Evolutionary conservation across 2,888 invertebrate species (phyloP), one percentile per base, ranked within the genome.

Genomic region (Ochlodes sylvanus): DNA sequence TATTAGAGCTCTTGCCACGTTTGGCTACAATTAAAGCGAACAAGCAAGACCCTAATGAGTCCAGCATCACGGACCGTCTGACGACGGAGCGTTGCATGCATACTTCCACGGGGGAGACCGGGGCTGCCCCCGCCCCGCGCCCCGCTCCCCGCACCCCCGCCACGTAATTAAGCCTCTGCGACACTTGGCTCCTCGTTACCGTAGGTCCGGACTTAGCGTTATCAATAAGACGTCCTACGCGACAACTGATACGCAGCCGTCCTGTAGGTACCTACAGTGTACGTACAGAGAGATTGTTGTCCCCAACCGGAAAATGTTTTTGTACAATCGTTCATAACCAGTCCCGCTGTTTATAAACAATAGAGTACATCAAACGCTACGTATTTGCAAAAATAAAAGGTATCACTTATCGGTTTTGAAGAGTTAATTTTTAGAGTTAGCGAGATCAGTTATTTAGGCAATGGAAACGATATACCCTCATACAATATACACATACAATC

Each of bases 141-240:
- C 68, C 67, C 68, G 9, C 38, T 34, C 50, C 70, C 55, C 32
- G 57, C 69, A 17, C 56, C 61, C 70, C 47, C 50, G 50, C 10
- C 50, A 21, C 71, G 78, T 86, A 86, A 88, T 88, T 86, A 88
- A 84, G 79, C 77, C 77, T 75, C 78, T 69, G 81, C 80, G 85
- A 86, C 86, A 86, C 84, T 85, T 82, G 75, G 75, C 81, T 76
- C 79, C 79, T 79, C 77, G 85, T 87, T 86, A 83, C 79, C 80
- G 84, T 86, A 87, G 87, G 88, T 87, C 87, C 80, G 80, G 83
- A 67, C 72, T 21, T 34, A 41, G 17, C 65, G 65, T 56, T 62
- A 65, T 62, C 58, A 68, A 54, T 63, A 69, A 47, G 7, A 12
- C 67, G 34, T 64, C 56, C 65, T 65, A 66, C 60, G 69, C 57